Conservation (phyloP, 2,113 vertebrate species). For the Microcebus griseorufus region DNA sequence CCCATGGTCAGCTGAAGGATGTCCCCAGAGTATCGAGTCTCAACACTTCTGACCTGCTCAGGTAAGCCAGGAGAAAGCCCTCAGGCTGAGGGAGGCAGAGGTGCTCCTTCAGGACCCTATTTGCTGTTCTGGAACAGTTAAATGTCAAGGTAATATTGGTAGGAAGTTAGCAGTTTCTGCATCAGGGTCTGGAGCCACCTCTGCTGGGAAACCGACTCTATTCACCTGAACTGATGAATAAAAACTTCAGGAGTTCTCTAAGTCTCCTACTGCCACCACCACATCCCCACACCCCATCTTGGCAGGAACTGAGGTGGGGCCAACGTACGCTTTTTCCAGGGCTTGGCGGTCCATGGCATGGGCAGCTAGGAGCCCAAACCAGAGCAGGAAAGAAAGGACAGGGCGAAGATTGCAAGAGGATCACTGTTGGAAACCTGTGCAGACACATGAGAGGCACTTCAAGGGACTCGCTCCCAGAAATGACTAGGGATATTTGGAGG, state of each 20-base stretch:
- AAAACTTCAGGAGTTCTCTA: neutral
- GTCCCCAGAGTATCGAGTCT: no score
- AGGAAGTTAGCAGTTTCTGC: neutral
- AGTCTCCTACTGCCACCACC: no score
- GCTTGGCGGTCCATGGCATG: fast-evolving
- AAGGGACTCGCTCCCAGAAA: neutral
- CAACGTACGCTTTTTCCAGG: neutral
- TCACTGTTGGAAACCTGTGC: neutral
- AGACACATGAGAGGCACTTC: fast-evolving
- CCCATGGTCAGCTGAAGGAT: neutral
- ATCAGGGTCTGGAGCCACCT: neutral
- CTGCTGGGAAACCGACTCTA: neutral
- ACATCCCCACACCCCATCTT: neutral
- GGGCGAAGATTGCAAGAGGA: fast-evolving
- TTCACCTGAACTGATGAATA: no score
- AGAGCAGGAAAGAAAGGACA: neutral
- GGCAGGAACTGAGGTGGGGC: neutral
- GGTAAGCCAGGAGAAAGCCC: neutral
- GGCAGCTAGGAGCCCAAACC: no score
- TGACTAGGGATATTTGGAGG: no score
- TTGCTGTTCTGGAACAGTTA: neutral
- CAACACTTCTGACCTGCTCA: neutral
- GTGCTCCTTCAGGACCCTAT: no score
- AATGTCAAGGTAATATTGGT: fast-evolving
- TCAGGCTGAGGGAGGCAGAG: neutral